Evolutionary conservation across 2,888 invertebrate genomes (phyloP).

Genomic region (Gisinianus flammeolus): DNA sequence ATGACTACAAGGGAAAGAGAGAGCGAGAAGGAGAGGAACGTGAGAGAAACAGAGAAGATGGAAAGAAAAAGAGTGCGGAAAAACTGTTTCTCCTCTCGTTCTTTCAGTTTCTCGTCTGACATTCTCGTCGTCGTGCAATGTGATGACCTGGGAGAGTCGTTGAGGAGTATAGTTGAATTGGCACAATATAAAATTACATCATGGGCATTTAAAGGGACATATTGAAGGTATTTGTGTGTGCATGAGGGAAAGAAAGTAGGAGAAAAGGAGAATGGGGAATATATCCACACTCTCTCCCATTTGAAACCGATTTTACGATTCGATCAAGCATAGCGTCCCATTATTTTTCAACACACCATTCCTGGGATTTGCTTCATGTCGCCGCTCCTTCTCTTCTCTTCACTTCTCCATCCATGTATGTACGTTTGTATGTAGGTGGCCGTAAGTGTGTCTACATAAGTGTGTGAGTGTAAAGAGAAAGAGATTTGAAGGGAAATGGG

Average conservation of each 20-base stretch:
- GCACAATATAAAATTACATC: slow-evolving; percentile 43
- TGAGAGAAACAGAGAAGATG: background rate
- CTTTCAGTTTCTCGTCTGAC: slow-evolving; percentile 2
- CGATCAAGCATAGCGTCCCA: slow-evolving; percentile 59
- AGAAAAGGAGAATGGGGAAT: slow-evolving; percentile 21
- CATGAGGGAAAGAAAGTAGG: slow-evolving; percentile 27
- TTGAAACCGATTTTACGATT: slow-evolving; percentile 59
- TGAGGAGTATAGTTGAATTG: slow-evolving; percentile 41
- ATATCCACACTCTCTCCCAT: slow-evolving; percentile 53
- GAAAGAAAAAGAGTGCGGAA: slow-evolving; percentile 7
- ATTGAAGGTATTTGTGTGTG: slow-evolving; percentile 40
- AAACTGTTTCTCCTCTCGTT: slow-evolving; percentile 18
- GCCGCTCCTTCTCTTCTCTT: background rate
- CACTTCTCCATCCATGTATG: background rate
- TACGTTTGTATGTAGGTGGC: background rate
- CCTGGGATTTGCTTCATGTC: slow-evolving; percentile 41
- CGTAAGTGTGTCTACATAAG: background rate
- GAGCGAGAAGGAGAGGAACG: background rate
- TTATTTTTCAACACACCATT: slow-evolving; percentile 59
- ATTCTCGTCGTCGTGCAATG: slow-evolving; percentile 22
- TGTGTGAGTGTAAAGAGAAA: background rate
- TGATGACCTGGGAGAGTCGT: slow-evolving; percentile 46
- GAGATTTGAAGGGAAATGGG: background rate
- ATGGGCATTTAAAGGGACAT: slow-evolving; percentile 42
- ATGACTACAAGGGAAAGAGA: slow-evolving; percentile 4